Base-by-base conservation (phyloP, 1,140 invertebrate genomes). In the Drosophila ogumai region DNA sequence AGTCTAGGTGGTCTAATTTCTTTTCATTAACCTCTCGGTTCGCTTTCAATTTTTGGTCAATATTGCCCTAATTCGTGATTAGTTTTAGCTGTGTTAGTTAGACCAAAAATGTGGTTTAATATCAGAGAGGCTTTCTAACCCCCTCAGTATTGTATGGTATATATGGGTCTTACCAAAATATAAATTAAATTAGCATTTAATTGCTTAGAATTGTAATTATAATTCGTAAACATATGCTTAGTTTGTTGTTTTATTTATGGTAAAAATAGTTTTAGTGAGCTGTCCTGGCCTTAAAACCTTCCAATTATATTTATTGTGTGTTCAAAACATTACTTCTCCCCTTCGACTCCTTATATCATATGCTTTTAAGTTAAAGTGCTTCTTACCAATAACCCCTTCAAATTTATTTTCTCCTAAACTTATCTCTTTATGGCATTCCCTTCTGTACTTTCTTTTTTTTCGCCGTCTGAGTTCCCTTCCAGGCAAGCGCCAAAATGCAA, bases 401-500 rank as follows among this genome's bases (percentile, higher is more conserved):
- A 25, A 22, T 6, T 34, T 6, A 2, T 49, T 17, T 38, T 17
- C 13, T 12, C 10, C 13, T 3, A 25, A 55, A 19, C 49, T 6
- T 12, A 12, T 6, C 38, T 49, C 8, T 22, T 43, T 19, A 17
- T 3, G 8, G 17, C 4, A 15, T 22, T 38, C 8, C 2, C 6
- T 34, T 17, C 5, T 7, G 6, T 31, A 1, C 9, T 15, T 34
- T 63, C 17, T 0, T 17, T 28, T 28, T 19, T 28, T 59, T 59
- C n/a, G 25, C 31, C 6, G 63, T 49, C 59, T 49, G 43, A 22
- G 8, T 36, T 50, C 10, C 31, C 19, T 64, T 50, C 17, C 59
- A 64, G 64, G 22, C 65, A 69, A 69, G 59, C 52, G 67, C 32
- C 50, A 55, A 68, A 55, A 44, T 28, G 38, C 66, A 68, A 68